Evolutionary conservation across 2,888 invertebrate species (phyloP), one percentile per base, ranked within the genome.

Genomic region (Drosophila greeni): DNA sequence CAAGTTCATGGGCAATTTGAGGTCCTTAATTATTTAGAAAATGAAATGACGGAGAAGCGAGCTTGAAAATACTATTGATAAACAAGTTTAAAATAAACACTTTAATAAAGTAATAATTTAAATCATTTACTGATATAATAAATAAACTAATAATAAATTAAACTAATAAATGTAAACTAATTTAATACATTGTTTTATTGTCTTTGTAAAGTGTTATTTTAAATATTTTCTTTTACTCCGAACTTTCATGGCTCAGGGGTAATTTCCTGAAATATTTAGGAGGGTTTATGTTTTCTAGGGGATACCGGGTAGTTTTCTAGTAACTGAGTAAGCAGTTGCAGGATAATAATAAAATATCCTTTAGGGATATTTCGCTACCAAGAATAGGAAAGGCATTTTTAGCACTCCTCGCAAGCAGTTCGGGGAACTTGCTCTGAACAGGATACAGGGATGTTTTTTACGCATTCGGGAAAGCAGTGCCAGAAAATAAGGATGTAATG

Each of bases 1-100:
- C 49, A 51, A 61, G 60, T 61, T 61, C 60, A 49, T 23, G 29
- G 49, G 12, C 42, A 20, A 26, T 51, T 61, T 18, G 20, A 12
- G 42, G 61, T 24, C 4, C 11, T 36, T 36, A 62, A 60, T 42
- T 42, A 61, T 43, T 60, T 8, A 42, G 16, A 40, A n/a, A 26
- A 12, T 9, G 1, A 20, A 26, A 11, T 12, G 12, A 2, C n/a
- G 2, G 33, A 20, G 2, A 20, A 42, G 26, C 14, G 11, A 18
- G 16, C n/a, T 3, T 34, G n/a, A 3, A 34, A 34, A 36, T 9
- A 8, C 16, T 11, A 39, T 3, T 8, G 23, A 39, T 39, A 4
- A 20, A 14, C 3, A 20, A 20, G 37, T 12, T 37, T 2, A 14
- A 39, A 39, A 20, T 39, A 12, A 20, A 6, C 12, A 12, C 1